These are phyloP conservation scores for Tipula lateralis DNA, from an alignment of 2,888 invertebrate genomes.

Conservation along the genomic window DNA sequence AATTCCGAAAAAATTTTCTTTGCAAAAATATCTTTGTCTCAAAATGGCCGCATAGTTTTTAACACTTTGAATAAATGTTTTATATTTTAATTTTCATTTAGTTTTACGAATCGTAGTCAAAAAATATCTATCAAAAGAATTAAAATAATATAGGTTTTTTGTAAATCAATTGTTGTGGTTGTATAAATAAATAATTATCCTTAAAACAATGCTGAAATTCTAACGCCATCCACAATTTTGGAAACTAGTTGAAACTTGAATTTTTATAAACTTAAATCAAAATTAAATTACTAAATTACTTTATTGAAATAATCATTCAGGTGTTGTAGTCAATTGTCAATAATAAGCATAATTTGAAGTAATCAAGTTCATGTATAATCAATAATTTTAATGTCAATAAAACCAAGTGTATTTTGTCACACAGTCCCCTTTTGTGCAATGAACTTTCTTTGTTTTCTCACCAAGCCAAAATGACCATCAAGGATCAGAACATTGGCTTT, in stretches of 20 bases:
- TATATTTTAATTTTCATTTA: neutral
- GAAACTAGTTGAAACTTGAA: neutral
- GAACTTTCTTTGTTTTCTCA: slow-evolving; percentile 25
- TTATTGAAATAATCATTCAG: neutral
- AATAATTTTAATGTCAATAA: neutral
- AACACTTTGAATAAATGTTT: neutral
- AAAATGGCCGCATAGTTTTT: slow-evolving; percentile 32
- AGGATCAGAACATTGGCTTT: neutral
- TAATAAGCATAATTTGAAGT: neutral
- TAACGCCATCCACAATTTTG: neutral
- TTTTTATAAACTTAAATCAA: neutral
- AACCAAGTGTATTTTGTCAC: neutral
- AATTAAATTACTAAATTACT: neutral
- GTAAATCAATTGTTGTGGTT: neutral
- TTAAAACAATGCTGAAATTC: neutral
- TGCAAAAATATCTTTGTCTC: slow-evolving; percentile 31
- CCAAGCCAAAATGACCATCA: neutral
- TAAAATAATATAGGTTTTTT: no score
- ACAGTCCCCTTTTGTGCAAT: slow-evolving; percentile 8
- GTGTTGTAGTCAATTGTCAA: neutral
- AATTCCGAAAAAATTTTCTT: neutral
- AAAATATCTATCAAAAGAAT: no score
- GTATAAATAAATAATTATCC: neutral
- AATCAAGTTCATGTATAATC: neutral
- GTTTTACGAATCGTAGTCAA: neutral